These are phyloP conservation scores for Erithacus rubecula DNA, from an alignment of 2,797 vertebrate species.

Conservation along the genomic window DNA sequence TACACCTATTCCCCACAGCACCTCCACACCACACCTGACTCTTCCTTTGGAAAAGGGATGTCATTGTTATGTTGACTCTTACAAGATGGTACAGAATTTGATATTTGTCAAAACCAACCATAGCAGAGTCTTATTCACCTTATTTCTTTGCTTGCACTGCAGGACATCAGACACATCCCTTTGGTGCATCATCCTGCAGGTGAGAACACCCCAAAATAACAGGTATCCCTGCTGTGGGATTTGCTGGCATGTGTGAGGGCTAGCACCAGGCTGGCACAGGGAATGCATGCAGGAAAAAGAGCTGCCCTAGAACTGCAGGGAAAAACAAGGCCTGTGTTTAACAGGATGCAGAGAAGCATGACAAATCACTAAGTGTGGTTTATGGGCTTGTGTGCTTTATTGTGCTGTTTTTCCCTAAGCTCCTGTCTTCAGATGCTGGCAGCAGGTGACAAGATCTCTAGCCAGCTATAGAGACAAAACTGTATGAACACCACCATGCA, in stretches of 20 bases:
- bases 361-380: slow-evolving; percentile 43
- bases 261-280: background rate
- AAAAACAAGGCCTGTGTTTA: background rate
- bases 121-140: background rate
- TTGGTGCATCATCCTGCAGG: background rate
- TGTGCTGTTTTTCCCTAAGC: background rate
- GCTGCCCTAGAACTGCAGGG: background rate
- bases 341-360: background rate
- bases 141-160: background rate
- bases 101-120: background rate
- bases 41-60: background rate
- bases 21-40: accelerated
- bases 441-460: slow-evolving; percentile 20
- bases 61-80: background rate
- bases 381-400: slow-evolving; percentile 39
- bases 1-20: background rate
- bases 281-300: background rate
- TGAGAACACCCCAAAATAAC: background rate
- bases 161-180: background rate
- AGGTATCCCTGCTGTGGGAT: background rate
- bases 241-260: background rate
- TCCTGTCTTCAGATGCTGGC: slow-evolving; percentile 46
- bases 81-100: background rate
- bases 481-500: background rate
- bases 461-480: background rate